Base-by-base conservation (phyloP, 2,797 vertebrate species). In the Saxicola maurus region DNA sequence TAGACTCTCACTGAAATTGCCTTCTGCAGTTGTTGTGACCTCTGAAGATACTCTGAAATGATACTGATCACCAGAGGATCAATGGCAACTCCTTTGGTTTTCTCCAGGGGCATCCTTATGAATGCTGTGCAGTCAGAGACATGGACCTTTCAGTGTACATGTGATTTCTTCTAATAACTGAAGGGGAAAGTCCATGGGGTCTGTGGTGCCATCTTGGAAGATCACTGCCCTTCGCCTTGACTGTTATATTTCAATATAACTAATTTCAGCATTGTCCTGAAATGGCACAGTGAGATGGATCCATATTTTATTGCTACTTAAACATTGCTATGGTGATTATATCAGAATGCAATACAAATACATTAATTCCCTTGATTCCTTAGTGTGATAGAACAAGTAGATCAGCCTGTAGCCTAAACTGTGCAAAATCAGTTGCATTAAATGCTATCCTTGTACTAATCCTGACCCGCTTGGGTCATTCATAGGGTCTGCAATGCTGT, bases 341-440 rank as follows among this genome's bases (percentile, higher is more conserved):
- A 86, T 80, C 31, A 65, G 77, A 92, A 92, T 55, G 16, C 33
- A 74, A 77, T 30, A 67, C 30, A 90, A 80, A 90, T 60, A 40
- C 45, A 23, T 72, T 82, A 48, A 91, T 91, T 89, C 35, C 48
- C 62, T 69, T 74, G 68, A 67, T 77, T 92, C 43, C 31, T 86
- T 79, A 82, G 71, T 64, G 52, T 78, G 65, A 33, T 28, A 53
- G 82, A 83, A 62, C 71, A 91, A 91, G 46, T 68, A 82, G 56
- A 81, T 88, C 25, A 9, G 30, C 53, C 57, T 51, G 56, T 81
- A 77, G 76, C 49, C 60, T 86, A 79, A 92, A 87, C 37, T 83
- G 59, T 91, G 77, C 67, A 69, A 87, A 86, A 92, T 86, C 53
- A 86, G 35, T 87, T 88, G 60, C 69, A 88, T 89, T 89, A 91